Base-by-base conservation (phyloP, 2,113 vertebrate species). In the Galeopterus variegatus region DNA sequence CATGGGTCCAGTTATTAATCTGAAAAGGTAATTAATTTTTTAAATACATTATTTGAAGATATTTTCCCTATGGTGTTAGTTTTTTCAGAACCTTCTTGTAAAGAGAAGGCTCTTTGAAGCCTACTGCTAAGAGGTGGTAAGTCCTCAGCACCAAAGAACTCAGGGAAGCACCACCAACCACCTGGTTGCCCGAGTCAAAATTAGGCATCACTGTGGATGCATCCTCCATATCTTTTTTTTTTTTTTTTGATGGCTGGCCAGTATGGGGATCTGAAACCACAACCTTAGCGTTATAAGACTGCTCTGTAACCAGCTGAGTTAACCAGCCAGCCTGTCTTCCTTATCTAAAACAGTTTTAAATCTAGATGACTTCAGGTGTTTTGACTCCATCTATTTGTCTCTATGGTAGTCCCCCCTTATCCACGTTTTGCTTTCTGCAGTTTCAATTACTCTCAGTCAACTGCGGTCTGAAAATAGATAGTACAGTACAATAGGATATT, bases 11-110 rank as follows among this genome's bases (percentile, higher is more conserved):
- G 36, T 75, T 76, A 81, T 31, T 81, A 89, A 76, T 89, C 36
- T 97, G 79, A 73, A 91, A 95, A 45, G 76, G 24, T 50, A 72
- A 72, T 52, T 72, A 36, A 14, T 17, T 80, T 60, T 91, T 5
- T 48, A 80, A 8, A 80, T 56, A 45, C 24, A 28, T 13, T 58
- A 48, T 50, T 62, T 72, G 33, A 45, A 70, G 60, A 52, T 80
- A 41, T 91, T 58, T 87, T 31, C 4, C 14, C 18, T 18, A 4
- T 31, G 56, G 23, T 80, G 84, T 96, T 86, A 58, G 31, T 77
- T 2, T 56, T 80, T 93, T 81, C 48, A 86, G 33, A 54, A 83
- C 24, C 8, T 52, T 91, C 23, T 41, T 79, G 50, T 69, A 90
- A 60, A 79, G 76, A 83, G 69, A 91, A 87, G 31, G 17, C n/a